Percentiles rank a stretch among this genome's conserved stretches.
Evolutionary conservation across 1,140 invertebrate species (phyloP).

Genomic region (Drosophila parabipectinata): DNA sequence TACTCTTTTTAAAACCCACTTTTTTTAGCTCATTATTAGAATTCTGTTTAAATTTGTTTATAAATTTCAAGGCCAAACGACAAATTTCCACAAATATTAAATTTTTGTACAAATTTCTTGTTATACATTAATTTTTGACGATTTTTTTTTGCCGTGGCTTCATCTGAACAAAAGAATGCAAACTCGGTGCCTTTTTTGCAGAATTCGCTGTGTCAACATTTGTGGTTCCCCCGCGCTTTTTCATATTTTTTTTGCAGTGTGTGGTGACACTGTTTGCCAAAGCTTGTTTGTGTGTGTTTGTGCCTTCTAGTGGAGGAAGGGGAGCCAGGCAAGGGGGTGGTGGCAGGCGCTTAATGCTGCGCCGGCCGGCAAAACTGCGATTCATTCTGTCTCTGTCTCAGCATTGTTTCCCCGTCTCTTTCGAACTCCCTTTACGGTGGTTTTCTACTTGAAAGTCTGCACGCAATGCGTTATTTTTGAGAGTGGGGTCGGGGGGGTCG

Average conservation of each 20-base stretch:
- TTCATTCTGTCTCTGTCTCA: background rate
- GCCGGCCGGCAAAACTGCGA: constrained; percentile 19
- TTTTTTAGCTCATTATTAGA: too few relatives aligned
- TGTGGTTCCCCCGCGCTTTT: constrained; percentile 15
- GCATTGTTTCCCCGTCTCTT: background rate
- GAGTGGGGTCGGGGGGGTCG: background rate
- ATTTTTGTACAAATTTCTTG: background rate
- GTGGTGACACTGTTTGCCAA: constrained; percentile 57
- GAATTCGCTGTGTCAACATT: constrained; percentile 62
- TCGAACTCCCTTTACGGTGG: constrained; percentile 10
- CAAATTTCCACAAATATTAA: background rate
- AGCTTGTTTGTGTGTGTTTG: background rate
- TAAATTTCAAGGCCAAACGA: background rate
- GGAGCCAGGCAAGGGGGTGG: background rate
- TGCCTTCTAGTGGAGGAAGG: too few relatives aligned
- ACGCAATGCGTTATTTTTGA: constrained; percentile 52
- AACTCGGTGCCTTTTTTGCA: constrained; percentile 22
- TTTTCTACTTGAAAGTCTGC: constrained; percentile 66
- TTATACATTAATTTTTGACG: constrained; percentile 6
- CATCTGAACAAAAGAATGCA: background rate
- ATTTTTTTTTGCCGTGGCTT: constrained; percentile 5
- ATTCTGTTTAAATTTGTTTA: background rate
- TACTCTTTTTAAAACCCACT: too few relatives aligned
- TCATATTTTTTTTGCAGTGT: constrained; percentile 4
- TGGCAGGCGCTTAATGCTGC: constrained; percentile 9